Conservation (phyloP, 2,888 invertebrate species). For the Harpagoxenus sublaevis region DNA sequence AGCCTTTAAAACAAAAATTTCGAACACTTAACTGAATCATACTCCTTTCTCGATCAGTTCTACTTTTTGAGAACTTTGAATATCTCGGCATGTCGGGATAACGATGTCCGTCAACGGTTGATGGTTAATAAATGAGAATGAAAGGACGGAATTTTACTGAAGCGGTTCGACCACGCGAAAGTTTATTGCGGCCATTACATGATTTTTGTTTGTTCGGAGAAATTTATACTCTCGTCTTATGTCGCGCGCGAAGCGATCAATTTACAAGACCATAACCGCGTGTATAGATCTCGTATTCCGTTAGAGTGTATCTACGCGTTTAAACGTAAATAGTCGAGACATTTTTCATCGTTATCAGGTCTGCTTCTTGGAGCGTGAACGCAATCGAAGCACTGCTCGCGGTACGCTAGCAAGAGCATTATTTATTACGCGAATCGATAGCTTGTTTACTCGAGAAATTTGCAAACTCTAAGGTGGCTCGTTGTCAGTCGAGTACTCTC, state of each 20-base stretch:
- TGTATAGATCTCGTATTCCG: conserved; percentile 26
- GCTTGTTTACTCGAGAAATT: conserved; percentile 29
- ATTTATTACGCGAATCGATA: conserved; percentile 50
- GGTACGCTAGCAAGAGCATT: conserved; percentile 37
- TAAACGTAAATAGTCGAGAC: conserved; percentile 43
- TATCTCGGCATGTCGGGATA: neutral
- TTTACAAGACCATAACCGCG: conserved; percentile 32
- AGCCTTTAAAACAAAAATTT: neutral
- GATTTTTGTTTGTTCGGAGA: conserved; percentile 42
- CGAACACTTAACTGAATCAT: neutral
- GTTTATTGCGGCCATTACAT: conserved; percentile 30
- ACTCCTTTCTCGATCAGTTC: neutral
- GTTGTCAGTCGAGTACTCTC: neutral
- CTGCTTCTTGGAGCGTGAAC: conserved; percentile 54
- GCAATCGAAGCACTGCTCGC: conserved; percentile 37
- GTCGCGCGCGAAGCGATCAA: conserved; percentile 40
- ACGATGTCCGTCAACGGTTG: neutral
- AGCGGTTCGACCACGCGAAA: conserved; percentile 14
- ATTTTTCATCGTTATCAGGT: conserved; percentile 55
- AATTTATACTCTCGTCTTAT: conserved; percentile 44
- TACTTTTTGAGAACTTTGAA: neutral
- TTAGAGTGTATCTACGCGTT: conserved; percentile 43
- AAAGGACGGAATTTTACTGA: conserved; percentile 8
- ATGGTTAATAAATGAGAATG: conserved; percentile 28
- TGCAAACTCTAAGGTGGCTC: conserved; percentile 5